Conservation (phyloP, 2,797 vertebrate genomes). For the Sebastiscus tertius region DNA sequence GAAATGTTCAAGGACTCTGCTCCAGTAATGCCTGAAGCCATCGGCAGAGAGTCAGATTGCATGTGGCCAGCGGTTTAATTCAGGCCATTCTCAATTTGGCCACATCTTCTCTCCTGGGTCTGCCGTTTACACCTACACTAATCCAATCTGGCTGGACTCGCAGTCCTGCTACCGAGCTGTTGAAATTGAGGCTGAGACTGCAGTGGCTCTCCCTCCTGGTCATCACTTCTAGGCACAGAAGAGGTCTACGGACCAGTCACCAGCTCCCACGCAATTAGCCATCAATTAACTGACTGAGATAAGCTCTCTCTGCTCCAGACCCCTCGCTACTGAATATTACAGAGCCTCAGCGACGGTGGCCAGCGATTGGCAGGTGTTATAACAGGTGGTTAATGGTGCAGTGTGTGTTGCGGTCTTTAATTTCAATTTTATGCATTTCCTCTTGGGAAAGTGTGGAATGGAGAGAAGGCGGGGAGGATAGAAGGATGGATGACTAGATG, state of each 20-base stretch:
- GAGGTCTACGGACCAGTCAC: constrained; percentile 41
- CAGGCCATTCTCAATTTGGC: constrained; percentile 66
- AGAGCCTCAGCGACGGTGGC: not conserved
- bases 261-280: constrained; percentile 56
- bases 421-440: constrained; percentile 46
- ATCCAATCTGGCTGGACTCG: constrained; percentile 68
- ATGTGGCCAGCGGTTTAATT: constrained; percentile 60
- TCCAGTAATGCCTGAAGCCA: constrained; percentile 19
- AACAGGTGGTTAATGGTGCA: constrained; percentile 50
- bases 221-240: constrained; percentile 43
- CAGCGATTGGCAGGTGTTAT: constrained; percentile 49
- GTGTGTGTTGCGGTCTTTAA: not conserved
- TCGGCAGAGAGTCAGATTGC: constrained; percentile 34
- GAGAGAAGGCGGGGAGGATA: constrained; percentile 1
- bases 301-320: constrained; percentile 43
- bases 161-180: constrained; percentile 29
- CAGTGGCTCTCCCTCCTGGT: constrained; percentile 31
- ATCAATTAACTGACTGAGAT: constrained; percentile 67
- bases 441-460: constrained; percentile 19
- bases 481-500: constrained; percentile 30
- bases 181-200: constrained; percentile 44
- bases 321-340: constrained; percentile 10
- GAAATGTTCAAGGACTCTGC: constrained; percentile 3
- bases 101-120: constrained; percentile 44
- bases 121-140: constrained; percentile 69